Evolutionary conservation across 2,888 invertebrate genomes (phyloP), one percentile per base, ranked within the genome.

Genomic region (Syrista parreyssii): DNA sequence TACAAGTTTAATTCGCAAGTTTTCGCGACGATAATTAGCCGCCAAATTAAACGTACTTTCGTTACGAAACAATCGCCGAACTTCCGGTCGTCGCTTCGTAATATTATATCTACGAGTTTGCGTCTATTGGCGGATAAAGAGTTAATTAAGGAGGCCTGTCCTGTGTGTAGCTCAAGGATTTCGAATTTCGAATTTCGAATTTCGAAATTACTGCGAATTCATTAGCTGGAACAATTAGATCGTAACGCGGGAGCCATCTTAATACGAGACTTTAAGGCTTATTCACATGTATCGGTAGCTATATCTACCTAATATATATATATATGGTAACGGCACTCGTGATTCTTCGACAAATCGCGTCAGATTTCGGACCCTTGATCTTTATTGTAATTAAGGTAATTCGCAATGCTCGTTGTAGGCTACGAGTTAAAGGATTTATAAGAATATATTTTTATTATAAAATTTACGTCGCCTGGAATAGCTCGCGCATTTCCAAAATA

Each of bases 1-100:
- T 89, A 89, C 88, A 89, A 90, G 89, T 90, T 90, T 88, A 88
- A 89, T 89, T 89, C 87, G 85, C 87, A 89, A 89, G 88, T 90
- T 90, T 88, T 85, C 83, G 82, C 86, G 85, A 86, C 88, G 89
- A 90, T 90, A 90, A 90, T 90, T 90, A 89, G 88, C 87, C 86
- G 86, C 87, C 87, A 86, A 89, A 89, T 89, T 88, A 88, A 89
- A 89, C 89, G 89, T 88, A 89, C 89, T 90, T 89, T 88, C 87
- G 85, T 88, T 87, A 85, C 85, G 84, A 88, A 89, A 90, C 88
- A 89, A 90, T 88, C 85, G 86, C 82, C 83, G 82, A 88, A 89
- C 86, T 89, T 88, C 82, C 76, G 81, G 23, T 55, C 23, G 23
- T 23, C 9, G 23, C 2, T 6, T 23, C 23, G 55, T 6, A 9